Conservation (phyloP, 2,113 vertebrate species). For the Otolemur garnettii region DNA sequence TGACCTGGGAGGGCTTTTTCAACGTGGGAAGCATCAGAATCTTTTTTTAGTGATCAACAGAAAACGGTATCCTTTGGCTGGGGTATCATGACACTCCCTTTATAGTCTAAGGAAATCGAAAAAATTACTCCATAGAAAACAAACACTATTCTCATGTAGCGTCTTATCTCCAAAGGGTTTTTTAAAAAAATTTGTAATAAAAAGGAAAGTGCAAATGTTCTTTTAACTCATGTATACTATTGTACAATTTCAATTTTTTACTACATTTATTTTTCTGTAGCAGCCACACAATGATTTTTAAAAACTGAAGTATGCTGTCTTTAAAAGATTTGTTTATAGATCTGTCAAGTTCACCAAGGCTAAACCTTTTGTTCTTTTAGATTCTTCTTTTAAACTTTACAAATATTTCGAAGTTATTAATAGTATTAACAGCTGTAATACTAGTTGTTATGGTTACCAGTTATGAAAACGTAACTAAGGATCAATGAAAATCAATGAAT, state of each 20-base stretch:
- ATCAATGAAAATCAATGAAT: neutral
- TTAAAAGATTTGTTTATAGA: neutral
- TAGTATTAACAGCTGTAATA: neutral
- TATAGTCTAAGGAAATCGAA: neutral
- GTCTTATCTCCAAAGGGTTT: conserved; percentile 37
- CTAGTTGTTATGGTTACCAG: neutral
- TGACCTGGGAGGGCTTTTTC: neutral
- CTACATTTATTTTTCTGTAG: neutral
- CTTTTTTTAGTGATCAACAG: neutral
- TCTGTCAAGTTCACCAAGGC: conserved; percentile 12
- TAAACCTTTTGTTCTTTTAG: conserved; percentile 20
- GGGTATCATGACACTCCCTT: neutral
- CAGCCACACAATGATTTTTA: neutral
- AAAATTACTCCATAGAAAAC: neutral
- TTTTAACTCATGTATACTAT: neutral
- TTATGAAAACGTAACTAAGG: neutral
- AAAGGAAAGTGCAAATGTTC: neutral
- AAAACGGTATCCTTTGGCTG: neutral
- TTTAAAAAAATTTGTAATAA: conserved; percentile 19
- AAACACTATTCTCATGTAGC: neutral
- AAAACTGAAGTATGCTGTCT: neutral
- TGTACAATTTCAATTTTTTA: neutral
- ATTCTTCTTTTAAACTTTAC: neutral
- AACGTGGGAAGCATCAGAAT: too few relatives aligned
- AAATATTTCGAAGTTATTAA: conserved; percentile 37